Base-by-base conservation (phyloP, 2,888 invertebrate species). In the Amphipoea lucens region DNA sequence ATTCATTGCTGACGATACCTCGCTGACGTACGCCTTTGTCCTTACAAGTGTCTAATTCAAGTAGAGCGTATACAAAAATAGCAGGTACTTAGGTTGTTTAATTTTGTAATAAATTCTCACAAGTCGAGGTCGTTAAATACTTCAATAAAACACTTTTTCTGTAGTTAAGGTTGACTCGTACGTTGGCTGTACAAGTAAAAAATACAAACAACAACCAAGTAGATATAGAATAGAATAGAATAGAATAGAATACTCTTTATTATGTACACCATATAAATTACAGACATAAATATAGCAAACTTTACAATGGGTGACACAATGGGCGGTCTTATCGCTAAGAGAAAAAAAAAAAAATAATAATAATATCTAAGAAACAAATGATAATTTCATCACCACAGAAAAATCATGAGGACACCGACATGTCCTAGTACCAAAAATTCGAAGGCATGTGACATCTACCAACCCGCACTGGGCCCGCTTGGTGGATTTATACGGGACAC, bases 21-120 rank as follows among this genome's bases (percentile, higher is more conserved):
- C 78, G 87, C 66, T 91, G 91, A 90, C 91, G 90, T 90, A 90
- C 85, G 65, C 36, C 74, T 66, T 51, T 71, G 87, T 85, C 84
- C 78, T 81, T 81, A 81, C 74, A 68, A 72, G 54, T 84, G 74
- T 83, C 83, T 77, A 86, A 66, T 72, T 76, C 67, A 76, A 62
- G 48, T 74, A 76, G 73, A 84, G 42, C 57, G 62, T 83, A 66
- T 62, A 81, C 70, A 82, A 62, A 62, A 73, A 75, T 40, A 74
- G 36, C 40, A 48, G 20, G 57, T 14, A 29, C 29, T 29, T 29
- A 60, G 48, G 2, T 48, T 67, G 57, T 69, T 63, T n/a, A 45
- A 72, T 73, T 79, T 63, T 73, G 45, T 76, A 63, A 62, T 23
- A 60, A 73, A 65, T 72, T 83, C 40, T 74, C 17, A 14, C 29